phyloP scores from a whole-genome alignment of 1,140 invertebrate species.

The Callitettix versicolor region DNA sequence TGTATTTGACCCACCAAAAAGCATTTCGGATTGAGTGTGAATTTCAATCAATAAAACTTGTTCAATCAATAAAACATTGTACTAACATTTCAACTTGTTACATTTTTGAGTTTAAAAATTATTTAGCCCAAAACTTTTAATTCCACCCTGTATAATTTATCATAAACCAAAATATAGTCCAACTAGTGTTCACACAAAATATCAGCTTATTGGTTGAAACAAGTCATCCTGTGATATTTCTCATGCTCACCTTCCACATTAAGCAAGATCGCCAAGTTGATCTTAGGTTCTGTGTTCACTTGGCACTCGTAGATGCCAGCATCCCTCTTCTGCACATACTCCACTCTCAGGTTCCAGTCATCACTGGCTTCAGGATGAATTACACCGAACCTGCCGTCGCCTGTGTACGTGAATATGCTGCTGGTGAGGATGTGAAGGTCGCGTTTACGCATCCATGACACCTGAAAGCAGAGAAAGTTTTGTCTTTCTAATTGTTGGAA shows the following conservation, averaged over 20 bases:
- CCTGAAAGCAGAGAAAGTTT: constrained; percentile 38
- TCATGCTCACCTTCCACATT: constrained; percentile 23
- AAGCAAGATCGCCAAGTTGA: constrained; percentile 28
- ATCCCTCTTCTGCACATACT: constrained; percentile 72
- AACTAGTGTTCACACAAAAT: too few species aligned
- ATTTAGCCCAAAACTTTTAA: too few species aligned
- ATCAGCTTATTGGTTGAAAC: too few species aligned
- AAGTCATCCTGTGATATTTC: neutral
- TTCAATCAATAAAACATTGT: too few species aligned
- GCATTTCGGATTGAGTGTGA: too few species aligned
- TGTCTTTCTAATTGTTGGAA: too few species aligned
- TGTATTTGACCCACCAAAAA: too few species aligned
- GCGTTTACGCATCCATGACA: constrained; percentile 83
- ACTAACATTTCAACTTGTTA: too few species aligned
- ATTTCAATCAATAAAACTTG: too few species aligned
- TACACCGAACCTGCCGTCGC: constrained; percentile 71
- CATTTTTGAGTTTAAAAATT: too few species aligned
- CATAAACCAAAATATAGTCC: too few species aligned
- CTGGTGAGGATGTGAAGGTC: constrained; percentile 82
- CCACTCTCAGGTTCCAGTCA: constrained; percentile 82
- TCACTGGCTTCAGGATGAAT: constrained; percentile 73
- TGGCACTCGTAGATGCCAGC: constrained; percentile 79
- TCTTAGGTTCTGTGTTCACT: constrained; percentile 38
- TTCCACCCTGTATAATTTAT: too few species aligned
- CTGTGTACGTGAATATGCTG: constrained; percentile 73